phyloP scores from a whole-genome alignment of 2,888 invertebrate species.

The Leucozona laternaria region DNA sequence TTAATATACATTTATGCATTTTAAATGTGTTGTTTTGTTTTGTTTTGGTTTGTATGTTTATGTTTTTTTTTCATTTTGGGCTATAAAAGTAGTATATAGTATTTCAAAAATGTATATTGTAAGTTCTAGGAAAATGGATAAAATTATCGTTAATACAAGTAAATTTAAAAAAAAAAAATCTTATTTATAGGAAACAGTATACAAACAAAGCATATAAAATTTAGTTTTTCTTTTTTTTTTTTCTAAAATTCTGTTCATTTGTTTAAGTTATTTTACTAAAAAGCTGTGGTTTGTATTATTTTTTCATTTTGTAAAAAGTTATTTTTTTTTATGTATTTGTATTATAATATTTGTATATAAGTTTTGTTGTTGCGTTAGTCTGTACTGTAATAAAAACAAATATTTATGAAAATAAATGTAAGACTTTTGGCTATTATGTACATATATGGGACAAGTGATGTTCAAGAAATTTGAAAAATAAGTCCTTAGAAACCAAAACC shows the following conservation, averaged over 20 bases:
- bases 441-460: too few species aligned
- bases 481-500: too few species aligned
- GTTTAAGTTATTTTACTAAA: slow-evolving; percentile 14
- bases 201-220: slow-evolving; percentile 63
- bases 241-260: slow-evolving; percentile 35
- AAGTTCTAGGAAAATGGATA: slow-evolving; percentile 68
- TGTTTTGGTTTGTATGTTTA: slow-evolving; percentile 43
- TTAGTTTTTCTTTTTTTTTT: slow-evolving; percentile 19
- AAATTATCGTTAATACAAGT: slow-evolving; percentile 69
- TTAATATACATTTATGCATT: neutral
- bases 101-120: slow-evolving; percentile 72
- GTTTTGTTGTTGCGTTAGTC: slow-evolving; percentile 62
- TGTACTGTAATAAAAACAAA: slow-evolving; percentile 40
- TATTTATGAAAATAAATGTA: neutral
- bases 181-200: slow-evolving; percentile 64
- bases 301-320: slow-evolving; percentile 57
- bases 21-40: slow-evolving; percentile 37
- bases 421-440: too few species aligned
- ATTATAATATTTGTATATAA: slow-evolving; percentile 31
- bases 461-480: too few species aligned
- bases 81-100: slow-evolving; percentile 73
- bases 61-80: slow-evolving; percentile 51
- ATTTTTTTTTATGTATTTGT: slow-evolving; percentile 39
- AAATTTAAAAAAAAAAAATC: slow-evolving; percentile 58
- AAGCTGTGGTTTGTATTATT: slow-evolving; percentile 27